Base-by-base conservation (phyloP, 2,888 invertebrate genomes). In the Hecatera dysodea region DNA sequence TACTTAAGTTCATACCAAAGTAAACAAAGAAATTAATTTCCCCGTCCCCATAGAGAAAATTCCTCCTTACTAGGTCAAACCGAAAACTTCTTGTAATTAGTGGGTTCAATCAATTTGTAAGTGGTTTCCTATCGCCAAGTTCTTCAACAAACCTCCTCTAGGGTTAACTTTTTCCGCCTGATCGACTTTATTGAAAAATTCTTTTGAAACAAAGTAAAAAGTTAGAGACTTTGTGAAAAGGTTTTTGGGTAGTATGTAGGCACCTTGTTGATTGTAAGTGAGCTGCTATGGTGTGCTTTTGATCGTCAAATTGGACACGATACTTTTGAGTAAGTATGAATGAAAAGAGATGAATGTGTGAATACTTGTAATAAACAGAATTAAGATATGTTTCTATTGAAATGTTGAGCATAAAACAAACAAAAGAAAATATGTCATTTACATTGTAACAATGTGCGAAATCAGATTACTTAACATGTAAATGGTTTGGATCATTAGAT, bases 51-150 rank as follows among this genome's bases (percentile, higher is more conserved):
- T 22, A 44, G 60, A 46, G 39, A 33, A 64, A 71, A 65, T 72
- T 61, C 56, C 33, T 27, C 27, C 24, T 55, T 29, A 52, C 33
- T 67, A 64, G 71, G 64, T 75, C 75, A 69, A 67, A 72, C 65
- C 60, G 22, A 67, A 79, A 83, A 81, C 63, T 83, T 83, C 39
- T 59, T 52, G 67, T 86, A 88, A 90, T 88, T 87, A 87, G 76
- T 86, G 84, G 71, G 73, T 75, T 69, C 77, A 84, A 87, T 86
- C 82, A 87, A 87, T 90, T 87, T 86, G 84, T 85, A 83, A 91
- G 88, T 87, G 88, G 88, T 89, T 87, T 88, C 83, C 76, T 75
- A 72, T 66, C 74, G 53, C 57, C 84, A 85, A 87, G 87, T 87
- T 89, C 86, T 75, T 64, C 48, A 85, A 88, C 85, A 88, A 88